Base-by-base conservation (phyloP, 2,113 vertebrate genomes). In the Ictalurus furcatus region DNA sequence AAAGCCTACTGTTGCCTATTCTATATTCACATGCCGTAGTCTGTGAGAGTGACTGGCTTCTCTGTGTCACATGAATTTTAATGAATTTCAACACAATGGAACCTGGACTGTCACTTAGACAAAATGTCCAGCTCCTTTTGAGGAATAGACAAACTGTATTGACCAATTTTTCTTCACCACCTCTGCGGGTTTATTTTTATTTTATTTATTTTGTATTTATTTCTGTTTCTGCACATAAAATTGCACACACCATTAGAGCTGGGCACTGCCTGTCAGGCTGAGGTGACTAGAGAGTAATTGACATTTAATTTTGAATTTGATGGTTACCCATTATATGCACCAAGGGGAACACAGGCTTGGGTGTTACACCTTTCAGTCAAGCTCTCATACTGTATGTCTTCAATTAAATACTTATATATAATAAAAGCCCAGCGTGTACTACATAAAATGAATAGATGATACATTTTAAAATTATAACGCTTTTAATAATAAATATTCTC, bases 61-160 rank as follows among this genome's bases (percentile, higher is more conserved):
- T 61, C 30, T 63, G 34, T 23, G 30, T 61, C 81, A 61, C 30
- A 83, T 40, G 34, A 83, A 83, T 83, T 30, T 61, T 83, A 83
- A 61, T 83, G 81, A 83, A 37, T 83, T 83, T 83, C 21, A 40
- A 61, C 81, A 83, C 56, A 61, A 83, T 83, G 21, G 56, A 83
- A 40, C 19, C 81, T 83, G 12, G 30, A 82, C 48, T 80, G 23
- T 52, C 13, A 52, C n/a, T 28, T 4, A 79, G 25, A 79, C 44
- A 16, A 79, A 79, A 16, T 28, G 16, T 56, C 11, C 79, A 58
- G 17, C 79, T 34, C n/a, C 5, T 82, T 58, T 82, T 61, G 30
- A 83, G 30, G 21, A 83, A 37, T 14, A 23, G 80, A 37, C 56
- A 37, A 19, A 59, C 37, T 23, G 28, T 12, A 83, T 23, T 61